A percentile compares a stretch with the other conserved stretches of the same genome.
Conservation (phyloP, 2,113 vertebrate genomes). For the Cromileptes altivelis region DNA sequence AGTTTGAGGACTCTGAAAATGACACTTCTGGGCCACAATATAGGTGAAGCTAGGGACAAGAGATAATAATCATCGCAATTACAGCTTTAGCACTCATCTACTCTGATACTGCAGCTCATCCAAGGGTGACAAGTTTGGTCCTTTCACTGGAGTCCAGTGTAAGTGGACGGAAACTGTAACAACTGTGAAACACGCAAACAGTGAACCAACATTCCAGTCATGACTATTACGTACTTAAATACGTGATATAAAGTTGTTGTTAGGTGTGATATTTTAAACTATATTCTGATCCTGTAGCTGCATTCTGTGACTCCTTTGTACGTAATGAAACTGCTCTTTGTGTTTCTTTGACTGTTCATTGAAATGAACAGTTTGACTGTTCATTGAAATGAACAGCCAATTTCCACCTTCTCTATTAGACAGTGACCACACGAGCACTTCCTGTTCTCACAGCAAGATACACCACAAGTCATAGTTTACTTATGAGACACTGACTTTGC, state of each 20-base stretch:
- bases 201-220: not conserved
- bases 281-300: not conserved
- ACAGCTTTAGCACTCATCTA: constrained; percentile 38
- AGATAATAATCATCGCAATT: constrained; percentile 63
- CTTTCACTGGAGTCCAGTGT: constrained; percentile 11
- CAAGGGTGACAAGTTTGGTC: constrained; percentile 21
- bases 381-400: constrained; percentile 13
- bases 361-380: constrained; percentile 25
- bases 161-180: not conserved
- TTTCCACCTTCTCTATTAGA: constrained; percentile 6
- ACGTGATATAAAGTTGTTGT: not conserved
- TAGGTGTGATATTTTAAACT: not conserved
- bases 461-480: constrained; percentile 11
- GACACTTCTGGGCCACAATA: constrained; percentile 68
- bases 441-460: constrained; percentile 4
- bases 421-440: constrained; percentile 28
- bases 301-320: not conserved
- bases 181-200: not conserved
- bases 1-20: constrained; percentile 66
- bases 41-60: constrained; percentile 62
- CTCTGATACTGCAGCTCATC: constrained; percentile 33
- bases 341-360: no score
- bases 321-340: not conserved
- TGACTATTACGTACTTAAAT: not conserved
- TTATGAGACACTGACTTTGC: constrained; percentile 23